Evolutionary conservation across 1,140 invertebrate genomes (phyloP), one percentile per base, ranked within the genome.

Genomic region (Eufriesea mexicana): DNA sequence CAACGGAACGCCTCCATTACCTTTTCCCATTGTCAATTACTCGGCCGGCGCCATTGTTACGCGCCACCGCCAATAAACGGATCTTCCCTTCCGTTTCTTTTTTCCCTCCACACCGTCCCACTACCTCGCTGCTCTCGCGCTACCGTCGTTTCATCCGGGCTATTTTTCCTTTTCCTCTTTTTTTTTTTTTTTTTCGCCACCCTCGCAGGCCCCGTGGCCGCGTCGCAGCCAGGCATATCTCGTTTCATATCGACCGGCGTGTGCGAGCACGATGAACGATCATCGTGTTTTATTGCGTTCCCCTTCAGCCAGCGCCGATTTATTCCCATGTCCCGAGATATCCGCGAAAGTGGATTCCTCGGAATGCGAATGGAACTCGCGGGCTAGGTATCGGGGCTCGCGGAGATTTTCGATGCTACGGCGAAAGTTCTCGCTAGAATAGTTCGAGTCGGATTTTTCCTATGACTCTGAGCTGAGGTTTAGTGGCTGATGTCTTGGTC

Each of bases 1-100:
- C 78, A 86, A 90, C 90, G 87, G 90, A 89, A 89, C 89, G 86
- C 88, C 84, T 90, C 89, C 89, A 92, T 92, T 92, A 92, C 86
- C 74, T 71, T 72, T 74, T 57, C 64, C 62, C 49, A 81, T 81
- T 81, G 71, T 75, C 71, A 73, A 81, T 81, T 81, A 75, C 49
- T 57, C 42, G 10, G 51, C 42, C 8, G 18, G n/a, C 28, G 18
- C 73, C 54, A 83, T 77, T 83, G 74, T 83, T 77, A 66, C 71
- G 7, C 61, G 42, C 35, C 35, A 45, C 10, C 49, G 23, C 25
- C 79, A 54, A 75, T 66, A 66, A 74, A 80, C 59, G 51, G 35
- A 80, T 77, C 82, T 67, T 73, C 54, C 23, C 25, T 74, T 67
- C 10, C n/a, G 10, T 14, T 47, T 57, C 42, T 14, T 23, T 45